Evolutionary conservation across 1,140 invertebrate genomes (phyloP).

Genomic region (Drosophila micromelanica): DNA sequence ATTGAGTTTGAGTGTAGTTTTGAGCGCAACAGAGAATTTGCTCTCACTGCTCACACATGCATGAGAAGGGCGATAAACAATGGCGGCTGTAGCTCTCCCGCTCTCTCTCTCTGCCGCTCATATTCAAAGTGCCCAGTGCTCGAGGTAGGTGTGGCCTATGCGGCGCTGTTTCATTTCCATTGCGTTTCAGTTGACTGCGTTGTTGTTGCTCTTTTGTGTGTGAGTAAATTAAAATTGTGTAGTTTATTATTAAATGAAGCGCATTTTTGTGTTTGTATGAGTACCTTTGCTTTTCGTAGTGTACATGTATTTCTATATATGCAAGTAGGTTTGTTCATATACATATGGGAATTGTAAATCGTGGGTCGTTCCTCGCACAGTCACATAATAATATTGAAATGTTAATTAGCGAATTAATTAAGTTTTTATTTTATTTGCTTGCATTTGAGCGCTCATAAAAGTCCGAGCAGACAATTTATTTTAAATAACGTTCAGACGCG

Average conservation of each 20-base stretch:
- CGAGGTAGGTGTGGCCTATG: slow-evolving; percentile 55
- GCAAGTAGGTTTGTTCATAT: slow-evolving; percentile 44
- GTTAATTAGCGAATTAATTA: slow-evolving; percentile 79
- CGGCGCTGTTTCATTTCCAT: slow-evolving; percentile 41
- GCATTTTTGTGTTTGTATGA: slow-evolving; percentile 78
- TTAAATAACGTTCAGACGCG: not conserved
- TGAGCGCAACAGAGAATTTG: not conserved
- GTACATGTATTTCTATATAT: slow-evolving; percentile 32
- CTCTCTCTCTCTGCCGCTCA: slow-evolving; percentile 16
- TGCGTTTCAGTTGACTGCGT: slow-evolving; percentile 42
- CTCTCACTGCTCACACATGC: slow-evolving; percentile 18
- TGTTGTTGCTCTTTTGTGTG: slow-evolving; percentile 40
- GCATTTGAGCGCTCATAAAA: slow-evolving; percentile 19
- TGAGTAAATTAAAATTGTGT: slow-evolving; percentile 84
- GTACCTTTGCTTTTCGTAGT: slow-evolving; percentile 30
- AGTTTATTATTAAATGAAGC: slow-evolving; percentile 84
- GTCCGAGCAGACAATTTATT: slow-evolving; percentile 23
- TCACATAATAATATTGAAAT: slow-evolving; percentile 79
- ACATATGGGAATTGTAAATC: slow-evolving; percentile 47
- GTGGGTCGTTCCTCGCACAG: slow-evolving; percentile 39
- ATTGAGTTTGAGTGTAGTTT: slow-evolving; percentile 28
- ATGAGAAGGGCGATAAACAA: slow-evolving; percentile 22
- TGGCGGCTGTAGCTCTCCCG: slow-evolving; percentile 31
- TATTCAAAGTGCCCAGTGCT: not conserved
- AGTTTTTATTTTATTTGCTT: slow-evolving; percentile 56